These are phyloP conservation scores for Petaurus breviceps DNA, from an alignment of 2,113 vertebrate species.

Conservation along the genomic window DNA sequence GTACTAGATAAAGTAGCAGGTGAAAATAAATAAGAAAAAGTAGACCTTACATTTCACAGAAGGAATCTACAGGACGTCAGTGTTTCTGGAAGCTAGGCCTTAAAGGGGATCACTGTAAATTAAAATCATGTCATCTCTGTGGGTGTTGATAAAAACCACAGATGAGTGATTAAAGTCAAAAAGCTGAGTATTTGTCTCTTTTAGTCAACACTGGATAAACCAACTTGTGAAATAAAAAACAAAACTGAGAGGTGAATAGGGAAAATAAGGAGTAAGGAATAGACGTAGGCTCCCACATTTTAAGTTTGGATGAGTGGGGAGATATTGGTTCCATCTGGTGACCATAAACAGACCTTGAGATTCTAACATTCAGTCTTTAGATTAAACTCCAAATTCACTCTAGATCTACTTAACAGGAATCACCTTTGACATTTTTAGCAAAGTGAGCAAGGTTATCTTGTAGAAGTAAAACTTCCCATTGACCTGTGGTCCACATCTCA, in stretches of 20 bases:
- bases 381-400: background rate
- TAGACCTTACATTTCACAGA: background rate
- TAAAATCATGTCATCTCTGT: background rate
- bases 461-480: background rate
- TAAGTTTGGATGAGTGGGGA: background rate
- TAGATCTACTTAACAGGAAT: background rate
- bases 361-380: background rate
- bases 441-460: background rate
- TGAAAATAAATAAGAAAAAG: background rate
- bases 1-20: background rate
- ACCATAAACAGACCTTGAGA: background rate
- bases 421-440: slow-evolving; percentile 13
- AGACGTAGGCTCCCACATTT: background rate
- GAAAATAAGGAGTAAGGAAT: background rate
- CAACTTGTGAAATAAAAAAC: background rate
- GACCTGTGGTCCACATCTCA: background rate
- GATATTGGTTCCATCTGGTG: background rate
- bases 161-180: background rate
- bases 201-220: background rate
- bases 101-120: background rate
- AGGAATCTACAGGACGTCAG: background rate
- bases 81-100: background rate
- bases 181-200: background rate
- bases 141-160: background rate
- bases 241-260: background rate